Percentiles rank a stretch among this genome's conserved stretches.
Conservation (phyloP, 2,113 vertebrate species). For the Leucosticte australis region DNA sequence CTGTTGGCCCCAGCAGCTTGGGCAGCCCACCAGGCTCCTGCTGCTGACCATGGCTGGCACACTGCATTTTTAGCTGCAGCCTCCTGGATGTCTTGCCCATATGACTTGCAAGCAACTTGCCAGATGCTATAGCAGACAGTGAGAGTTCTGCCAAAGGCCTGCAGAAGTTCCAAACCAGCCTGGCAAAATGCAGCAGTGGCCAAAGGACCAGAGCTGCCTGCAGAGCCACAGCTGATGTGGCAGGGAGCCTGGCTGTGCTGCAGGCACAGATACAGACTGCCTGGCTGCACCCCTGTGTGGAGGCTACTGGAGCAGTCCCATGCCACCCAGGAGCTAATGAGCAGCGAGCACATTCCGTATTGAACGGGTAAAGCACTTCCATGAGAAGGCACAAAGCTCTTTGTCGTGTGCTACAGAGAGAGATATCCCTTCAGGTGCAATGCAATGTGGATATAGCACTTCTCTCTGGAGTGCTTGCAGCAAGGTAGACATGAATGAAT, state of each 20-base stretch:
- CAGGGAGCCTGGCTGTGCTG: background rate
- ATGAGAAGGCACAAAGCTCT: background rate
- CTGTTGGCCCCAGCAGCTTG: background rate
- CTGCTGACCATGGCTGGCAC: background rate
- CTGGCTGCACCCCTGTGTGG: background rate
- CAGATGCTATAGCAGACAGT: background rate
- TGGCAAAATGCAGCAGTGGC: background rate
- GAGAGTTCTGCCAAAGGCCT: background rate
- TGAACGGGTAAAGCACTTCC: background rate
- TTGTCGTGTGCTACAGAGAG: background rate
- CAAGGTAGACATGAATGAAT: background rate
- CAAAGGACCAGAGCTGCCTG: background rate
- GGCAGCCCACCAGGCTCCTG: background rate
- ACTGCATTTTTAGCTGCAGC: background rate
- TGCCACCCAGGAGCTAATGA: background rate
- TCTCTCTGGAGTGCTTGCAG: background rate
- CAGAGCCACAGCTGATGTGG: background rate
- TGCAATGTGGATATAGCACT: background rate
- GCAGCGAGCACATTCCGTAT: accelerated
- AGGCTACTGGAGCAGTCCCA: background rate
- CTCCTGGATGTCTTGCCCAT: background rate
- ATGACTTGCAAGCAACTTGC: background rate
- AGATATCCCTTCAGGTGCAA: background rate
- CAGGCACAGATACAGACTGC: background rate
- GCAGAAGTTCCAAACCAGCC: background rate